Evolutionary conservation across 2,797 vertebrate genomes (phyloP).

Genomic region (Poeciliopsis paucimaculata): DNA sequence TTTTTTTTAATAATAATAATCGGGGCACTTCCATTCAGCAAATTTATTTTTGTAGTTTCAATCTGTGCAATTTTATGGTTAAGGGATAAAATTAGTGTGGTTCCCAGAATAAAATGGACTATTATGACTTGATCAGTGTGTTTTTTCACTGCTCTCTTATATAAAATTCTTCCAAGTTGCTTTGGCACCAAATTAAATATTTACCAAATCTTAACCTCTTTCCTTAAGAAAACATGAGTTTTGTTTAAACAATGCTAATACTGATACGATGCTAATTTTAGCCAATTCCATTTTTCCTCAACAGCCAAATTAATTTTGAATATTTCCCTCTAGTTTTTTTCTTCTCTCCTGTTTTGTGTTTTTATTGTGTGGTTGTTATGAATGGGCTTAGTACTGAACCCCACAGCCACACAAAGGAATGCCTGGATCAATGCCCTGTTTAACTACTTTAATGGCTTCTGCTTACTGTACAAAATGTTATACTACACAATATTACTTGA

Average conservation of each 20-base stretch:
- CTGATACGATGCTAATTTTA: neutral
- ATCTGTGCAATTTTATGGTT: too few relatives aligned
- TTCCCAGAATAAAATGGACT: neutral
- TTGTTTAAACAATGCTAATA: conserved; percentile 4
- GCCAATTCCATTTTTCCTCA: neutral
- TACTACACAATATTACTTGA: neutral
- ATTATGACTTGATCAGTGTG: neutral
- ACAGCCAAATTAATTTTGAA: neutral
- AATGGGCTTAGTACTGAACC: neutral
- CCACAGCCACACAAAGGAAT: neutral
- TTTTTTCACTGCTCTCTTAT: neutral
- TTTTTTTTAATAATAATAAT: too few relatives aligned
- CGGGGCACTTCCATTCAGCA: too few relatives aligned
- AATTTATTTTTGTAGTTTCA: too few relatives aligned
- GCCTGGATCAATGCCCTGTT: conserved; percentile 1
- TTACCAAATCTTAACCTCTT: neutral
- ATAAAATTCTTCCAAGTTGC: neutral
- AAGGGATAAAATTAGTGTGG: neutral
- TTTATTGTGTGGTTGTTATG: neutral
- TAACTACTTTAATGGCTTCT: neutral
- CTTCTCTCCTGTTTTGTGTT: neutral
- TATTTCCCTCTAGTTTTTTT: neutral
- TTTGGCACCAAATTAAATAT: neutral
- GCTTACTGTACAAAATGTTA: neutral
- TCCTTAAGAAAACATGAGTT: neutral